Conservation (phyloP, 2,888 invertebrate genomes). For the Euphydryas editha region DNA sequence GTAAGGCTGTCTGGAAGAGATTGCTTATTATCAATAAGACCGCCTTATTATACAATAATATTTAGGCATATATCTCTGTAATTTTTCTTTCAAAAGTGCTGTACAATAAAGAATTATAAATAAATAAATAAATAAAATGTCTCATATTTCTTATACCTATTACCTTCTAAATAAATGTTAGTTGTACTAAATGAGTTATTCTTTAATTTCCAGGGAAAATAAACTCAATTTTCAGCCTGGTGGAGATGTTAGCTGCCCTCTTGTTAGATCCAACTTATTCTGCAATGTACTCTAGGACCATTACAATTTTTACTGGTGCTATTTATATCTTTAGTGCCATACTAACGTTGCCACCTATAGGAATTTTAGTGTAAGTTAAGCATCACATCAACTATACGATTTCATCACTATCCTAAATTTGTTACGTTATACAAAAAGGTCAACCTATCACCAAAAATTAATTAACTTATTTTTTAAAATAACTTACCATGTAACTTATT, state of each 20-base stretch:
- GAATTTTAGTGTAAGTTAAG: constrained; percentile 64
- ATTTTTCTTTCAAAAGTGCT: no score
- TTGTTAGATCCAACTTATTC: constrained; percentile 75
- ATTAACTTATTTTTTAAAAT: no score
- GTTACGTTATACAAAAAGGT: no score
- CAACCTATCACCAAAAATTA: no score
- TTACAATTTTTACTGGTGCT: constrained; percentile 61
- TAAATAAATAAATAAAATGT: no score
- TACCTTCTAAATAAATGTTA: background rate
- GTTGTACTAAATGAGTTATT: constrained; percentile 8
- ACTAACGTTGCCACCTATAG: constrained; percentile 66
- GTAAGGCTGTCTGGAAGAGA: no score
- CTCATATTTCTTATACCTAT: constrained; percentile 15
- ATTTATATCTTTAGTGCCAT: constrained; percentile 69
- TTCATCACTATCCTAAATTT: no score
- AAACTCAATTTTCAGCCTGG: constrained; percentile 75
- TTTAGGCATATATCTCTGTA: no score
- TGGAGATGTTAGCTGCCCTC: constrained; percentile 72
- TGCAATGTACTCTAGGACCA: constrained; percentile 60
- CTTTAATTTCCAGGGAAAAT: constrained; percentile 64
- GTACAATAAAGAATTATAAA: no score
- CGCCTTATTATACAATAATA: no score
- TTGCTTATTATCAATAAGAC: no score
- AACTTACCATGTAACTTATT: no score
- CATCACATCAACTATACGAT: background rate